phyloP scores from a whole-genome alignment of 2,888 invertebrate species.

The Amiota communis region DNA sequence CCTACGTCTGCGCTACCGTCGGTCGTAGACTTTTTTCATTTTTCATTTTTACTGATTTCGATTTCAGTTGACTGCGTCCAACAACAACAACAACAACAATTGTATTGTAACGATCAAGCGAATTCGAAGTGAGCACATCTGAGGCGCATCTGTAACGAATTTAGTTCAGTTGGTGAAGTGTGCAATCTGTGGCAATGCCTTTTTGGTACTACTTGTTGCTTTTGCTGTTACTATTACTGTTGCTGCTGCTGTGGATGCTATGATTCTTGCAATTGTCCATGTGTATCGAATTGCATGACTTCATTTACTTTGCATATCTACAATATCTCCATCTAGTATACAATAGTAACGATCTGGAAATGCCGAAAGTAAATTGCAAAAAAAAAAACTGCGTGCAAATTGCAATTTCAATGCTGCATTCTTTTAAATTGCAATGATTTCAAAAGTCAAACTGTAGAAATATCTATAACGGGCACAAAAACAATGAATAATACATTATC shows the following conservation, averaged over 20 bases:
- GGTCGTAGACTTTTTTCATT: constrained; percentile 18
- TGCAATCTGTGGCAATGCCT: constrained; percentile 19
- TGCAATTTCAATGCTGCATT: constrained; percentile 37
- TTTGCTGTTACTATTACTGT: not conserved
- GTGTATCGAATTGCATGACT: constrained; percentile 24
- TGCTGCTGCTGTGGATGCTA: not conserved
- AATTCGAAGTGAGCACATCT: not conserved
- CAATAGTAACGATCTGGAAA: constrained; percentile 13
- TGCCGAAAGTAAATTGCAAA: constrained; percentile 3
- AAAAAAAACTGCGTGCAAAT: constrained; percentile 34
- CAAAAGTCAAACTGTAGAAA: not conserved
- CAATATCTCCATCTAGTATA: not conserved
- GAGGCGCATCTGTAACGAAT: constrained; percentile 61
- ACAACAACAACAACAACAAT: not conserved
- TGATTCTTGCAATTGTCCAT: constrained; percentile 1
- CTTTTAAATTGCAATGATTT: not conserved
- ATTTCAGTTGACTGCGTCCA: constrained; percentile 55
- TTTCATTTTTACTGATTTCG: constrained; percentile 50
- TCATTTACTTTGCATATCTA: constrained; percentile 20
- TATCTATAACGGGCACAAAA: too few species aligned
- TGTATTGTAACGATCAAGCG: too few species aligned
- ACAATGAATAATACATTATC: too few species aligned
- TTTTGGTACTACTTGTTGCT: constrained; percentile 49
- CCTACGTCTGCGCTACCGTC: not conserved
- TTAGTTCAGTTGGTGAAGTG: constrained; percentile 41